Evolutionary conservation across 2,888 invertebrate species (phyloP), one percentile per base, ranked within the genome.

Genomic region (Helleia helle): DNA sequence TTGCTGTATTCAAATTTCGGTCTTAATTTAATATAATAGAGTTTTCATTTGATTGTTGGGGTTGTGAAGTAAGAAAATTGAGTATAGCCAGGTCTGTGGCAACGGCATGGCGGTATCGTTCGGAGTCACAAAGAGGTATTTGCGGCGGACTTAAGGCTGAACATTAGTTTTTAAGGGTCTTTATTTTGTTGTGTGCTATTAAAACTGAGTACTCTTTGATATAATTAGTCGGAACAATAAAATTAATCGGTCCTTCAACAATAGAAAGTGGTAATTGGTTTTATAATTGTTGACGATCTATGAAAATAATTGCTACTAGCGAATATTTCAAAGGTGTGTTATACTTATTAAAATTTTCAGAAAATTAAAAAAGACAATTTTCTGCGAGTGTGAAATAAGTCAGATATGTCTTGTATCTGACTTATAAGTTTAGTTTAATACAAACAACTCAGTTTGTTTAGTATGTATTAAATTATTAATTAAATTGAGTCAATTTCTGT

Each of bases 131-230:
- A 81, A 83, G 81, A 80, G 81, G 83, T 83, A 81, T 83, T 83
- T 81, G 80, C 71, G 72, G 72, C 65, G 67, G 77, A 67, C 77
- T 81, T 80, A 80, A 77, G 76, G 67, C 76, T 67, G 75, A 70
- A 72, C 83, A 81, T 83, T 83, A 77, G 81, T 83, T 83, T 83
- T 83, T 81, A 81, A 80, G 79, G 76, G 79, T 71, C 76, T 80
- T n/a, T 83, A 79, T 81, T 81, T 77, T 75, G 79, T 73, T 77
- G 73, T 70, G 75, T 66, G 73, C 76, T 69, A 72, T 79, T 75
- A 76, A 76, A 69, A 67, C 68, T 69, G 59, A 61, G 59, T 63
- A 68, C 71, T 63, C 72, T 77, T 71, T 77, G 74, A 81, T 79
- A 80, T 80, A 81, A 79, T 83, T 79, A 81, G 79, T 74, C 58